Evolutionary conservation across 2,888 invertebrate species (phyloP).

Genomic region (Cremastinae sp.): DNA sequence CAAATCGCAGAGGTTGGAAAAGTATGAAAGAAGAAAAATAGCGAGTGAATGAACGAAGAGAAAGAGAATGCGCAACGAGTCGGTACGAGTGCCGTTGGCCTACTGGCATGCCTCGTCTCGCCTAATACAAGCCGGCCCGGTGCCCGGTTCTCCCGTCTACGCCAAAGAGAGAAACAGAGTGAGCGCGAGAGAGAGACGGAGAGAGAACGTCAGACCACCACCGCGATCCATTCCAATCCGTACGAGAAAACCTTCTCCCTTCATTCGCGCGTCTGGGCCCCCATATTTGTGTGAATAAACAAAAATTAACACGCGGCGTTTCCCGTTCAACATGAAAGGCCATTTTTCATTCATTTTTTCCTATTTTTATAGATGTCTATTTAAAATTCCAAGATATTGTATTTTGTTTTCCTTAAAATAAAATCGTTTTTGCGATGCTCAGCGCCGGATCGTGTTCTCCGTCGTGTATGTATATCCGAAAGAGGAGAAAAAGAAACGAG

Average conservation of each 20-base stretch:
- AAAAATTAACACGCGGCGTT: background rate
- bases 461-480: background rate
- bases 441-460: no score
- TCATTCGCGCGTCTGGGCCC: slow-evolving; percentile 8
- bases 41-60: slow-evolving; percentile 14
- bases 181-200: slow-evolving; percentile 19
- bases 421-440: no score
- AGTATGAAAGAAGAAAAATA: slow-evolving; percentile 3
- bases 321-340: no score
- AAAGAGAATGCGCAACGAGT: slow-evolving; percentile 69
- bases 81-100: slow-evolving; percentile 77
- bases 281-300: background rate
- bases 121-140: slow-evolving; percentile 60
- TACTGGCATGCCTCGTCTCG: slow-evolving; percentile 72
- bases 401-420: no score
- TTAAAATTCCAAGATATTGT: no score
- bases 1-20: background rate
- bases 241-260: slow-evolving; percentile 43
- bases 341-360: no score
- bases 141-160: slow-evolving; percentile 52
- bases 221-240: slow-evolving; percentile 59
- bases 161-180: slow-evolving; percentile 3
- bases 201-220: slow-evolving; percentile 40
- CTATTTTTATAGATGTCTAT: no score
- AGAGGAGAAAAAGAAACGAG: background rate